Evolutionary conservation across 2,113 vertebrate species (phyloP).

Genomic region (Varanus komodoensis): DNA sequence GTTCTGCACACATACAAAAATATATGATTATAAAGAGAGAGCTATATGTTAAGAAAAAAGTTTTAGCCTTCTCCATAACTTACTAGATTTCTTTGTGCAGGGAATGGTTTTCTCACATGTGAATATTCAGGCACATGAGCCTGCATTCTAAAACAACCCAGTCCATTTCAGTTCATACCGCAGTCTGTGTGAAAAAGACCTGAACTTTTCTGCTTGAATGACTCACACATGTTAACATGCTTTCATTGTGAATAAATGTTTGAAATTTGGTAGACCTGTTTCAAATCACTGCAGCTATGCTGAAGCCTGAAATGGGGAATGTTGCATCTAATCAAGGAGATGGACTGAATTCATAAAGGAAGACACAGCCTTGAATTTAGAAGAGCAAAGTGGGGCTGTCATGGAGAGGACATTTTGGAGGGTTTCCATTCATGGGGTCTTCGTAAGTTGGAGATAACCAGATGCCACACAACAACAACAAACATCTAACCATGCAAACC

Average conservation of each 20-base stretch:
- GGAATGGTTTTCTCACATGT: not conserved
- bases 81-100: not conserved
- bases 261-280: not conserved
- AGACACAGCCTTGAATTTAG: too few species aligned
- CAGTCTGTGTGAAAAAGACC: too few species aligned
- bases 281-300: not conserved
- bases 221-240: not conserved
- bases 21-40: not conserved
- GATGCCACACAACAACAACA: too few species aligned
- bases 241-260: not conserved
- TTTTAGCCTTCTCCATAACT: not conserved
- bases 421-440: too few species aligned
- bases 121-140: too few species aligned
- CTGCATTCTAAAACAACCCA: not conserved
- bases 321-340: not conserved
- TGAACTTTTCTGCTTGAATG: not conserved
- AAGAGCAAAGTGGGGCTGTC: too few species aligned
- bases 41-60: too few species aligned
- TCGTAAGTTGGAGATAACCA: too few species aligned
- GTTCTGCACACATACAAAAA: not conserved
- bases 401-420: too few species aligned
- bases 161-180: not conserved
- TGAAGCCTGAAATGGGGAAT: not conserved
- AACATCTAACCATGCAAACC: not conserved
- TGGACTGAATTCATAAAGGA: too few species aligned